Evolutionary conservation across 92 coral and sea anemone genomes (phyloP).

Genomic region (Montipora capitata): DNA sequence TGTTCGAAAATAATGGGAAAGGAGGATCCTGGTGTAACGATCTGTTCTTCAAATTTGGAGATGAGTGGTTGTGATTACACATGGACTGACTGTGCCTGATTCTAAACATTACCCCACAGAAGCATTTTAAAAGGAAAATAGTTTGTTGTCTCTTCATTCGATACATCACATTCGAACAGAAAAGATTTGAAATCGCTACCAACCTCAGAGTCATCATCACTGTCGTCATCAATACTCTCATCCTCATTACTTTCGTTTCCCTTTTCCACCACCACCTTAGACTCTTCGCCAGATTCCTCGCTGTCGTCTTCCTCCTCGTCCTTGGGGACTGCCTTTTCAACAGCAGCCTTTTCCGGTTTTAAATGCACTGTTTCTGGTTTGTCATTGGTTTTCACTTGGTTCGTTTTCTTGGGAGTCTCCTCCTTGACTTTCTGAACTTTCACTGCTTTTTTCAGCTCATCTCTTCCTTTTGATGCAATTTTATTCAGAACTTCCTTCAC

Average conservation of each 20-base stretch:
- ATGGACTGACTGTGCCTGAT: no score
- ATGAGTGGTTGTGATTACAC: no score
- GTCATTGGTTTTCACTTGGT: constrained; percentile 5
- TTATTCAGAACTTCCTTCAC: constrained; percentile 22
- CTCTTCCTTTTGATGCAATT: constrained; percentile 14
- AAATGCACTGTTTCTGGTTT: neutral
- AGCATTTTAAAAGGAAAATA: no score
- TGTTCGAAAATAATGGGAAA: no score
- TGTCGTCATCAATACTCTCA: constrained; percentile 27
- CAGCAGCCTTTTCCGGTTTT: constrained; percentile 17
- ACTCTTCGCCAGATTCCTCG: constrained; percentile 6
- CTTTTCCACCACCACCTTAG: constrained; percentile 5
- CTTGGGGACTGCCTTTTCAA: constrained; percentile 22
- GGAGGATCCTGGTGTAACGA: no score
- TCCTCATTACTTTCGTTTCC: constrained; percentile 8
- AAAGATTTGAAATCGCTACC: neutral
- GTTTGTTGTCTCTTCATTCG: no score
- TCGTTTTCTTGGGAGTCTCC: neutral
- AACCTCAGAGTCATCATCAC: constrained; percentile 16
- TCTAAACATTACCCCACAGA: no score
- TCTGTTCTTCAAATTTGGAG: no score
- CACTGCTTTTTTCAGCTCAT: constrained; percentile 31
- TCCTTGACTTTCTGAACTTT: constrained; percentile 23
- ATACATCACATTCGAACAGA: no score
- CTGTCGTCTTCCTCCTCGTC: constrained; percentile 9